A percentile compares a stretch with the other conserved stretches of the same genome.
Conservation (phyloP, 2,113 vertebrate genomes). For the Apteryx owenii region DNA sequence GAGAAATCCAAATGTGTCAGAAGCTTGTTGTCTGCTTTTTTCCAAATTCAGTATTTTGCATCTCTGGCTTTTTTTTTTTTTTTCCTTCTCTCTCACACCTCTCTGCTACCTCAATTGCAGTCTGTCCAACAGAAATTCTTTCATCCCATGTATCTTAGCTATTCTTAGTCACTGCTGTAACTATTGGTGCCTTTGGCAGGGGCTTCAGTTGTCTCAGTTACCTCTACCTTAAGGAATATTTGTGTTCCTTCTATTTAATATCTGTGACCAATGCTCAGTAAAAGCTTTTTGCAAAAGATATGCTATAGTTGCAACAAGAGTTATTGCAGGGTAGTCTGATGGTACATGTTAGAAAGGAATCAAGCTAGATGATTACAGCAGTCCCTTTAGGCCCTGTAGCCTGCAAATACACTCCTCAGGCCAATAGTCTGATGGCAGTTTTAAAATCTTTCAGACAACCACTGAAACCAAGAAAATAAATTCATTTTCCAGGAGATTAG, state of each 20-base stretch:
- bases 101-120: background rate
- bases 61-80: background rate
- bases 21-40: background rate
- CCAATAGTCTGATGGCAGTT: background rate
- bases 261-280: background rate
- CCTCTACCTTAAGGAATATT: background rate
- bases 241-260: background rate
- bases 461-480: conserved; percentile 11
- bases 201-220: background rate
- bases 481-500: background rate
- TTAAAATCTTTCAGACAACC: background rate
- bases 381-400: background rate
- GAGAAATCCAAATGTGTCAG: conserved; percentile 6
- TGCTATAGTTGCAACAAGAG: background rate
- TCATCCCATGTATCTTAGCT: background rate
- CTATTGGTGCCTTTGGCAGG: background rate
- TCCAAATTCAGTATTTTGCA: background rate
- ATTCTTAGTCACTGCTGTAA: background rate
- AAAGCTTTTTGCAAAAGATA: background rate
- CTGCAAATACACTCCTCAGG: background rate
- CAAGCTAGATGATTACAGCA: background rate
- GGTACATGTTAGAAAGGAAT: background rate
- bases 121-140: conserved; percentile 3
- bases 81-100: background rate
- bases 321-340: background rate